Conservation (phyloP, 1,140 invertebrate genomes). For the Drosophila sp. region DNA sequence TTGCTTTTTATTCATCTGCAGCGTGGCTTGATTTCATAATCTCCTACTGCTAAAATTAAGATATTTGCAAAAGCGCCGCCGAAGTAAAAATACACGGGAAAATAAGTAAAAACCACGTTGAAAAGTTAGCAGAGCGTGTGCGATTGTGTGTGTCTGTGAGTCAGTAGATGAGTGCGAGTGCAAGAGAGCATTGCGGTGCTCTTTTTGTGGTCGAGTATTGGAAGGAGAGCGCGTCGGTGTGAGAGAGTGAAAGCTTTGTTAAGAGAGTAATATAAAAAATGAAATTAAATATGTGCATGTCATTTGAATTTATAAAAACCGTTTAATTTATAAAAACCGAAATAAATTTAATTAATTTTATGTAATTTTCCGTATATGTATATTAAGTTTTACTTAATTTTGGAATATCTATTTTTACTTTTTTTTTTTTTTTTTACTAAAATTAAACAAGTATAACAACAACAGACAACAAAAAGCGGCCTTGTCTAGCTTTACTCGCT, state of each 20-base stretch:
- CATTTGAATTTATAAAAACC: neutral
- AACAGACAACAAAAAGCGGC: conserved; percentile 40
- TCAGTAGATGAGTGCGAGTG: conserved; percentile 1
- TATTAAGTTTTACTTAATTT: neutral
- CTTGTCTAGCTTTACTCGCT: conserved; percentile 34
- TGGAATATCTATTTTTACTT: too few species aligned
- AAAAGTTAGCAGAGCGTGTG: conserved; percentile 50
- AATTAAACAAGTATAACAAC: conserved; percentile 9
- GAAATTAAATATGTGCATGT: neutral
- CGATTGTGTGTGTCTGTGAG: conserved; percentile 3
- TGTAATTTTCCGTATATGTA: neutral
- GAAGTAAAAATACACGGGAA: conserved; percentile 36
- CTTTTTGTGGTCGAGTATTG: conserved; percentile 20
- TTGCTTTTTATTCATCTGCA: conserved; percentile 1
- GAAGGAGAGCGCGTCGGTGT: conserved; percentile 8
- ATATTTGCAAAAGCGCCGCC: conserved; percentile 17
- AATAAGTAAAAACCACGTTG: conserved; percentile 68
- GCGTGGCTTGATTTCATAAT: conserved; percentile 41
- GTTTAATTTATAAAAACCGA: neutral
- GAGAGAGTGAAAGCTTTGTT: conserved; percentile 20
- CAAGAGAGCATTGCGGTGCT: conserved; percentile 11
- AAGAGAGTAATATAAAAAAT: conserved; percentile 11
- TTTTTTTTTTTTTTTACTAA: too few species aligned
- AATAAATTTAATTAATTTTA: neutral
- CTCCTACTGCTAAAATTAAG: neutral